Evolutionary conservation across 2,797 vertebrate species (phyloP).

Genomic region (Hydrophis major): DNA sequence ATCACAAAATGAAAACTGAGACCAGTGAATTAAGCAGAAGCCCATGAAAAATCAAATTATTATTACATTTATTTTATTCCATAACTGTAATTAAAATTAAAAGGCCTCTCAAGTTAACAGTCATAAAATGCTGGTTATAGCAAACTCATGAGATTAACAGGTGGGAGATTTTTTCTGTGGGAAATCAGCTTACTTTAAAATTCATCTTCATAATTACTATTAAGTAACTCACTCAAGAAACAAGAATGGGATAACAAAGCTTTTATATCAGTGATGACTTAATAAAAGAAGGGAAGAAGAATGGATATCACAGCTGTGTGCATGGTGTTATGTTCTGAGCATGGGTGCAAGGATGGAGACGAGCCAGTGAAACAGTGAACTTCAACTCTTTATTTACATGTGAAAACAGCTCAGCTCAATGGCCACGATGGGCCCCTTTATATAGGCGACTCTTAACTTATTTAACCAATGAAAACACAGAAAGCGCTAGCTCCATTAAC

Average conservation of each 20-base stretch:
- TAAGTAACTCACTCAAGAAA: neutral
- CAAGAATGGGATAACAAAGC: neutral
- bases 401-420: too few relatives aligned
- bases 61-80: neutral
- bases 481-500: too few relatives aligned
- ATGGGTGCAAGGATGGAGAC: too few relatives aligned
- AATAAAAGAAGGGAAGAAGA: neutral
- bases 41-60: neutral
- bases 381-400: too few relatives aligned
- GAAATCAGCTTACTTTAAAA: neutral
- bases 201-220: neutral
- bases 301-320: neutral
- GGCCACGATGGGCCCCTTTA: too few relatives aligned
- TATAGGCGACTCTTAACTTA: too few relatives aligned
- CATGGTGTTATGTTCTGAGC: neutral
- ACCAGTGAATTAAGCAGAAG: neutral
- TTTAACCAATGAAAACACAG: too few relatives aligned
- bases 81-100: neutral
- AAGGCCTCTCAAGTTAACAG: neutral
- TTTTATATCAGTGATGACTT: neutral
- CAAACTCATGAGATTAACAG: neutral
- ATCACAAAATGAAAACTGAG: neutral
- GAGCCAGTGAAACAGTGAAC: too few relatives aligned
- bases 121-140: neutral
- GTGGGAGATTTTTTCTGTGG: neutral